Percentiles rank a stretch among this genome's conserved stretches.
phyloP scores from a whole-genome alignment of 2,797 vertebrate species.

The Scolopax bukidnonensis region DNA sequence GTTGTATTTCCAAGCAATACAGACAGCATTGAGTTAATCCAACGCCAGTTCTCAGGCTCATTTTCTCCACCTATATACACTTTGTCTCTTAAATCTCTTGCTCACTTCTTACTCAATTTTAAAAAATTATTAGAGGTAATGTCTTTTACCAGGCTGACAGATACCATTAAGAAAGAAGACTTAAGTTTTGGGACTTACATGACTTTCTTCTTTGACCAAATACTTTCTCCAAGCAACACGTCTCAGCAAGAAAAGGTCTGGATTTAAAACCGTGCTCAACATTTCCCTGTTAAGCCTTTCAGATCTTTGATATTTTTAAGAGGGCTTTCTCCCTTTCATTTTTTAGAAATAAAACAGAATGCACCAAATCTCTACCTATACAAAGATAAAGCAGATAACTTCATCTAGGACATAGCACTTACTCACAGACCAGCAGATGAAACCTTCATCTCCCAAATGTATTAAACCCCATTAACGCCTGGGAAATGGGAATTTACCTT shows the following conservation, averaged over 20 bases:
- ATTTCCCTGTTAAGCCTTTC: background rate
- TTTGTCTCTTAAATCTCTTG: background rate
- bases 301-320: background rate
- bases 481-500: background rate
- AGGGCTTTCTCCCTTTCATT: background rate
- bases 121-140: background rate
- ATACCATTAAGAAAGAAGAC: background rate
- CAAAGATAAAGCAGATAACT: background rate
- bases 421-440: background rate
- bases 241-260: background rate
- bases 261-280: background rate
- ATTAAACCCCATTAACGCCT: slow-evolving; percentile 36
- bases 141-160: background rate
- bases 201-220: background rate
- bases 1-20: background rate
- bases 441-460: background rate
- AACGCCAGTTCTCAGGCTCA: background rate
- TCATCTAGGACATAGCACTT: background rate
- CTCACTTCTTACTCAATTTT: background rate
- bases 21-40: background rate
- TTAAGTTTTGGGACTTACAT: background rate
- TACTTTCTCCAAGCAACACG: background rate
- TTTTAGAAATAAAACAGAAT: background rate
- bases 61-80: background rate
- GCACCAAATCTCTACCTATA: background rate